phyloP scores from a whole-genome alignment of 1,140 invertebrate genomes.

The Ridgeia piscesae region DNA sequence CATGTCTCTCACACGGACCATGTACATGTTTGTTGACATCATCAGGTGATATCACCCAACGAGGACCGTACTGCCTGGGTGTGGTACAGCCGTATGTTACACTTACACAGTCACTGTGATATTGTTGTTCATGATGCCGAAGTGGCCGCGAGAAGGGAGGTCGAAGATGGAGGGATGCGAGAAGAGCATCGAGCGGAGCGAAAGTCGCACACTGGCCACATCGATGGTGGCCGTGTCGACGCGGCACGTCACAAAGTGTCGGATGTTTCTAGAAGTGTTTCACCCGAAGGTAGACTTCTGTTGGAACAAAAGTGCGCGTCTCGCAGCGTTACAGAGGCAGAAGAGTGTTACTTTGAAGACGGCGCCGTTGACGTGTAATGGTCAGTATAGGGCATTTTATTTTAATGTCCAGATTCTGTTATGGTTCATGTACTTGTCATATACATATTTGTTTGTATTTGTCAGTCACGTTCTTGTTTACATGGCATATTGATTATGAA shows the following conservation, averaged over 20 bases:
- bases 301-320: background rate
- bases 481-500: background rate
- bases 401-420: too few relatives aligned
- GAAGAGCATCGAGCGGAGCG: background rate
- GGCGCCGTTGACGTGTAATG: background rate
- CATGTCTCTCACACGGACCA: background rate
- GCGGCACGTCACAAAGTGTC: background rate
- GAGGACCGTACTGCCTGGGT: background rate
- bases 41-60: background rate
- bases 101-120: background rate
- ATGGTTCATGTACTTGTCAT: background rate
- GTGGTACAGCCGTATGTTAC: background rate
- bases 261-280: background rate
- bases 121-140: background rate
- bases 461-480: background rate
- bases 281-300: background rate
- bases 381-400: background rate
- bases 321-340: background rate
- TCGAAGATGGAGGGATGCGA: background rate
- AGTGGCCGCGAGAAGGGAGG: background rate
- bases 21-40: background rate
- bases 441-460: background rate
- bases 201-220: background rate
- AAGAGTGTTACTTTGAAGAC: background rate
- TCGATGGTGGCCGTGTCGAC: background rate